Evolutionary conservation across 2,797 vertebrate genomes (phyloP).

Genomic region (Botia almorhae): DNA sequence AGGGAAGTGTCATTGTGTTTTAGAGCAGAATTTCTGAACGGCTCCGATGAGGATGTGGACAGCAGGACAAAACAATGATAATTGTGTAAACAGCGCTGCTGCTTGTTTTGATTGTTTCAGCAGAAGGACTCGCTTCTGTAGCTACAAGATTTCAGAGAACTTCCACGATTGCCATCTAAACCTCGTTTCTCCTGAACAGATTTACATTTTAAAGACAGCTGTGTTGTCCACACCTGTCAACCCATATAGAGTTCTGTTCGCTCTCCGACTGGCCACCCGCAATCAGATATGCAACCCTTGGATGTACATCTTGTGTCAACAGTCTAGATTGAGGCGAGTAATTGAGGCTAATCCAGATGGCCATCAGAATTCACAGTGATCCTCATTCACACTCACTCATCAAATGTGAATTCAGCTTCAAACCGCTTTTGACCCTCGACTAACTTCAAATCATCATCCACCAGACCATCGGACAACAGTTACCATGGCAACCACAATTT

Average conservation of each 20-base stretch:
- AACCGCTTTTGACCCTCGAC: background rate
- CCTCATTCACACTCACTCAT: constrained; percentile 1
- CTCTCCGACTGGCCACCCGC: constrained; percentile 87
- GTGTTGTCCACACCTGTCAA: constrained; percentile 48
- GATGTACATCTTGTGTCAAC: constrained; percentile 88
- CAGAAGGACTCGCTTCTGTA: too few relatives aligned
- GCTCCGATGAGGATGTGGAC: too few relatives aligned
- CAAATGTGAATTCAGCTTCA: background rate
- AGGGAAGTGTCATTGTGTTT: too few relatives aligned
- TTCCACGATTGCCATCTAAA: constrained; percentile 8
- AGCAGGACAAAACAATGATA: too few relatives aligned
- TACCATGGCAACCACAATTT: background rate
- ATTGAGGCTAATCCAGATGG: constrained; percentile 13
- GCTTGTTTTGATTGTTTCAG: too few relatives aligned
- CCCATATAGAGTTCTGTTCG: constrained; percentile 76
- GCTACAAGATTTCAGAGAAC: background rate
- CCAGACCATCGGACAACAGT: background rate
- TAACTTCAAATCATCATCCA: background rate
- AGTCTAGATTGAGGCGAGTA: constrained; percentile 77
- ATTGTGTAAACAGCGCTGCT: too few relatives aligned
- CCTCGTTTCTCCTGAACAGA: constrained; percentile 69
- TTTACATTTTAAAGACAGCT: constrained; percentile 66
- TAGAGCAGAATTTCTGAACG: too few relatives aligned
- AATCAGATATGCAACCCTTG: constrained; percentile 96
- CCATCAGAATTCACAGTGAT: constrained; percentile 17